phyloP scores from a whole-genome alignment of 92 coral and sea anemone species.

The Umimayanthus chanpuru region DNA sequence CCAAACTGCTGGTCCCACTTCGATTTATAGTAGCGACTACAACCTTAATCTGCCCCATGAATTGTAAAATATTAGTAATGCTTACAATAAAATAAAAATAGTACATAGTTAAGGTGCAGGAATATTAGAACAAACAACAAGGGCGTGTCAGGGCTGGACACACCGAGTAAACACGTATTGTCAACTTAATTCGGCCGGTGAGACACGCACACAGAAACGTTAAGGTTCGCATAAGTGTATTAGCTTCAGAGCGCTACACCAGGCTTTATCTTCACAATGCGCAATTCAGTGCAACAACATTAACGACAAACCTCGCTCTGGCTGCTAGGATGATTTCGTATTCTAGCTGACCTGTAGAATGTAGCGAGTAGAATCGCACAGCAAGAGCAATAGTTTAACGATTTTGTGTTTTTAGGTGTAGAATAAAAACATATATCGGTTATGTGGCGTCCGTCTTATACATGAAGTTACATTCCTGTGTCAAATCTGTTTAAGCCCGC shows the following conservation, averaged over 20 bases:
- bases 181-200: neutral
- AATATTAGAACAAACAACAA: too few relatives aligned
- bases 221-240: too few relatives aligned
- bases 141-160: neutral
- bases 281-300: neutral
- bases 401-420: too few relatives aligned
- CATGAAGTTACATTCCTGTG: neutral
- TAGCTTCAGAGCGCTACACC: neutral
- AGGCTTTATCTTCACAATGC: neutral
- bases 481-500: neutral
- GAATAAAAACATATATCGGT: neutral
- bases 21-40: neutral
- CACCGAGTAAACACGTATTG: neutral
- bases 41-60: neutral
- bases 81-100: too few relatives aligned
- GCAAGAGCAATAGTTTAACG: too few relatives aligned
- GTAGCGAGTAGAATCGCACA: neutral
- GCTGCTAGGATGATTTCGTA: neutral
- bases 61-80: too few relatives aligned
- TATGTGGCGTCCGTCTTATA: neutral
- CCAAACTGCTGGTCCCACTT: neutral
- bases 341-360: too few relatives aligned
- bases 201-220: neutral
- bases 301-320: neutral
- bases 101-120: neutral